These are phyloP conservation scores for Sabatieria punctata DNA, from an alignment of 2,888 invertebrate species.

Conservation along the genomic window DNA sequence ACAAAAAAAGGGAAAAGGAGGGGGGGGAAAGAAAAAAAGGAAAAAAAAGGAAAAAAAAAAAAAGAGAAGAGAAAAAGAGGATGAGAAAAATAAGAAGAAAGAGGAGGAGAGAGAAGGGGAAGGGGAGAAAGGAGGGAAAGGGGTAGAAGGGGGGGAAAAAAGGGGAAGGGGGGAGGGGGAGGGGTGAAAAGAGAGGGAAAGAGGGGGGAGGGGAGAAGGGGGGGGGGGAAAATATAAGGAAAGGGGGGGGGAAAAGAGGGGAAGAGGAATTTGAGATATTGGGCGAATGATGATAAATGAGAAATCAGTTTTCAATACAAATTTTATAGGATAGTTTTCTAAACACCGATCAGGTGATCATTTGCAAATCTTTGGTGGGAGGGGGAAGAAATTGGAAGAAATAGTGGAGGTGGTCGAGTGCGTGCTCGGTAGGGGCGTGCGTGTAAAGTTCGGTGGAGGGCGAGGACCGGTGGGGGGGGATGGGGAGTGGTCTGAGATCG, in stretches of 20 bases:
- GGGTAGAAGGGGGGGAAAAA: slow-evolving; percentile 2
- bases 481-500: too few species aligned
- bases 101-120: neutral
- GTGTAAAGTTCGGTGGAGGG: too few species aligned
- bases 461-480: too few species aligned
- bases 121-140: slow-evolving; percentile 1
- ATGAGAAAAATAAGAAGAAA: neutral
- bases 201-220: slow-evolving; percentile 5
- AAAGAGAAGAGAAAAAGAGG: neutral
- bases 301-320: neutral
- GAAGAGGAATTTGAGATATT: neutral
- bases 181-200: slow-evolving; percentile 2
- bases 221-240: neutral
- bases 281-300: slow-evolving; percentile 1
- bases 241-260: slow-evolving; percentile 4
- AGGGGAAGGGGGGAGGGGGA: neutral
- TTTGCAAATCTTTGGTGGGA: too few species aligned
- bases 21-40: neutral
- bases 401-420: too few species aligned
- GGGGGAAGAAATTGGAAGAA: too few species aligned
- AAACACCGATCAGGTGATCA: too few species aligned
- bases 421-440: too few species aligned
- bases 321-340: too few species aligned
- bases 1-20: too few species aligned
- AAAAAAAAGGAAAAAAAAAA: neutral